Conservation (phyloP, 2,888 invertebrate genomes). For the Agrotis puta region DNA sequence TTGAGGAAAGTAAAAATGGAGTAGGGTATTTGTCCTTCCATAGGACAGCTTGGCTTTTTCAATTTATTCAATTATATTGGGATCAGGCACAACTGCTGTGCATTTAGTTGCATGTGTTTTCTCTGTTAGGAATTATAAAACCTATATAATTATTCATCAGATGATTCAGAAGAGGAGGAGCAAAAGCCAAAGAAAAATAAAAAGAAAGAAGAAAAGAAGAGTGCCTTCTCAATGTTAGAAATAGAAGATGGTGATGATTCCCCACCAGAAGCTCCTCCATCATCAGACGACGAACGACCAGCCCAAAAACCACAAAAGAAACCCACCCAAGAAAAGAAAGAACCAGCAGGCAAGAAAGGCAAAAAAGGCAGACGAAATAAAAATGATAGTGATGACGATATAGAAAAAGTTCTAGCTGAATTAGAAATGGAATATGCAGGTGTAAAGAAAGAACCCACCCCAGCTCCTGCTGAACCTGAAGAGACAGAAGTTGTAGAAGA, state of each 20-base stretch:
- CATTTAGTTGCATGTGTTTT: too few species aligned
- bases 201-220: constrained; percentile 89
- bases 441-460: constrained; percentile 87
- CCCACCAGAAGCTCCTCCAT: constrained; percentile 82
- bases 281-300: constrained; percentile 87
- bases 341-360: constrained; percentile 92
- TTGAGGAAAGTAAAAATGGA: too few species aligned
- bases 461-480: constrained; percentile 80
- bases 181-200: constrained; percentile 85
- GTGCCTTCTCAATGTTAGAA: constrained; percentile 93
- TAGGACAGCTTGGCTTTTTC: neutral
- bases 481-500: constrained; percentile 80
- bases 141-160: constrained; percentile 62
- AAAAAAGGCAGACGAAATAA: constrained; percentile 94
- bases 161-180: constrained; percentile 86
- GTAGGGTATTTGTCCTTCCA: neutral
- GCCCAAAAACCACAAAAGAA: constrained; percentile 82
- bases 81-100: neutral
- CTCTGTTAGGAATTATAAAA: neutral
- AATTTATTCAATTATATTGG: neutral
- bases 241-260: constrained; percentile 92
- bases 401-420: constrained; percentile 96
- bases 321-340: constrained; percentile 83
- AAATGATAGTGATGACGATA: constrained; percentile 95
- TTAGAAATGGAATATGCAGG: constrained; percentile 95